Percentiles rank a stretch among this genome's conserved stretches.
Evolutionary conservation across 2,888 invertebrate genomes (phyloP).

Genomic region (Dromius quadrimaculatus): DNA sequence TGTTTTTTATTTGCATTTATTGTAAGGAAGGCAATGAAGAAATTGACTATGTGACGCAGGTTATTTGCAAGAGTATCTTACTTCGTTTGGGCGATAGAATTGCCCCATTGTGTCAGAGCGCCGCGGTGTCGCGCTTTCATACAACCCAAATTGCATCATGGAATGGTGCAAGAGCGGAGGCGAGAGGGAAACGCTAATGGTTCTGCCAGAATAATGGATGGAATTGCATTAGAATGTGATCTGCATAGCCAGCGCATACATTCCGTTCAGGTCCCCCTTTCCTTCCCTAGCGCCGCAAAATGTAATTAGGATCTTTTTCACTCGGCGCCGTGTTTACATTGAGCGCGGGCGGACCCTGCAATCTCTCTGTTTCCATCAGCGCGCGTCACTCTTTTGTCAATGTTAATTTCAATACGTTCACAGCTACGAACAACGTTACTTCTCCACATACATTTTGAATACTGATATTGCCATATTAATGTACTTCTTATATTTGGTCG

Average conservation of each 20-base stretch:
- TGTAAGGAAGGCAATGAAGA: no score
- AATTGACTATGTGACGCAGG: no score
- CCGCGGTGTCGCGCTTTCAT: constrained; percentile 60
- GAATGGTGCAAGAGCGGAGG: not conserved
- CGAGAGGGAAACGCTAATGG: constrained; percentile 44
- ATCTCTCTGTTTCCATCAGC: constrained; percentile 51
- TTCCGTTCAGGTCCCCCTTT: constrained; percentile 50
- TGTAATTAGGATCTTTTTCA: constrained; percentile 58
- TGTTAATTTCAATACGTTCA: constrained; percentile 48
- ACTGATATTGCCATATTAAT: no score
- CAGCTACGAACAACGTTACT: constrained; percentile 17
- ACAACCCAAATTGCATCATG: constrained; percentile 67
- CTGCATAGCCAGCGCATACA: constrained; percentile 67
- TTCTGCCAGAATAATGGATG: constrained; percentile 67
- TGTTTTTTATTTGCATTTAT: no score
- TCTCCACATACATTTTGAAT: no score
- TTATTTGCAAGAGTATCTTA: no score
- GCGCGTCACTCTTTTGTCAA: constrained; percentile 51
- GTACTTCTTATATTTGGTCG: no score
- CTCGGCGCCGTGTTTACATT: constrained; percentile 49
- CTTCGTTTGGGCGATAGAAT: constrained; percentile 40
- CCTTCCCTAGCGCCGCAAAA: constrained; percentile 53
- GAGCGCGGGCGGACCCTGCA: constrained; percentile 40
- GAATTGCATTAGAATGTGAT: constrained; percentile 70
- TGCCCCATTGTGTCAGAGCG: constrained; percentile 45